These are phyloP conservation scores for Drosophila seguyi DNA, from an alignment of 1,140 invertebrate species.

Conservation along the genomic window DNA sequence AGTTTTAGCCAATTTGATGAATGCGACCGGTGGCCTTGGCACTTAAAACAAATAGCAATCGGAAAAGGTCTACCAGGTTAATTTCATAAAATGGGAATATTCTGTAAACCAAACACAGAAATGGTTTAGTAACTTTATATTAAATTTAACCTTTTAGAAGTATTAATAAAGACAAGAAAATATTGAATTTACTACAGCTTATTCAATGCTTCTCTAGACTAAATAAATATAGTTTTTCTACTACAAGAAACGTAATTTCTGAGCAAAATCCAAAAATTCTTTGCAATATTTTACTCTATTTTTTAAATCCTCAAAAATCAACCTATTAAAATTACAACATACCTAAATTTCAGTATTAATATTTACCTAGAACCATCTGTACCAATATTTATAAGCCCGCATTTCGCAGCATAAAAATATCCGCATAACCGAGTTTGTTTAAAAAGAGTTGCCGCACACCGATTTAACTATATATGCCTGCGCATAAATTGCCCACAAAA, in stretches of 20 bases:
- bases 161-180: background rate
- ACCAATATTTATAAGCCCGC: background rate
- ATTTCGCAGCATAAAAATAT: constrained; percentile 9
- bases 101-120: background rate
- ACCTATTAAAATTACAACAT: background rate
- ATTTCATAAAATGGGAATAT: background rate
- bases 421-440: constrained; percentile 26
- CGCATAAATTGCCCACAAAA: constrained; percentile 48
- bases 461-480: constrained; percentile 27
- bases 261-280: background rate
- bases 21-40: constrained; percentile 11
- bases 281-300: background rate
- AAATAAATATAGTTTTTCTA: background rate
- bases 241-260: background rate
- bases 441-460: constrained; percentile 30
- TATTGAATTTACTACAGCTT: background rate
- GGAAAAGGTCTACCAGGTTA: constrained; percentile 7
- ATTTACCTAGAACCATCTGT: background rate
- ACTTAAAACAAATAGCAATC: constrained; percentile 14
- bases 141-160: background rate
- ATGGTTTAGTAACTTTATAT: background rate
- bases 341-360: background rate
- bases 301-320: background rate
- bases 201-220: background rate
- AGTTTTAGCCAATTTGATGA: constrained; percentile 53